These are phyloP conservation scores for Macrophya alboannulata DNA, from an alignment of 2,888 invertebrate species.

Conservation along the genomic window DNA sequence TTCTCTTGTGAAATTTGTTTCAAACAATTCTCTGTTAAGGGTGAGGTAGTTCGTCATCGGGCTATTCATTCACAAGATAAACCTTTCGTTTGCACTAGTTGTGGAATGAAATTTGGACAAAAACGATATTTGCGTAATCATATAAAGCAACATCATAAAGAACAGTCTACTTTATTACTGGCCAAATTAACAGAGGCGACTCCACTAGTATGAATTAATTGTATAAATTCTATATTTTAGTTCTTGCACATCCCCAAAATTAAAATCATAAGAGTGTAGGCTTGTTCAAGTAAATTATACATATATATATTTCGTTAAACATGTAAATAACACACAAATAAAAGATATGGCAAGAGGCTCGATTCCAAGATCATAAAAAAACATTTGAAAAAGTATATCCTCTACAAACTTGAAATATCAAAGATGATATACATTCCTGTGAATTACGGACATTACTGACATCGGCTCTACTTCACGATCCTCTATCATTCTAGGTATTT, in stretches of 20 bases:
- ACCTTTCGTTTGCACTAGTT: constrained; percentile 76
- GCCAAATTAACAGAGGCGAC: constrained; percentile 11
- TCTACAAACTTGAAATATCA: background rate
- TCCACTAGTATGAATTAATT: background rate
- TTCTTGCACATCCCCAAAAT: background rate
- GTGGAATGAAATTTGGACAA: constrained; percentile 79
- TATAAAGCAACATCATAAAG: constrained; percentile 68
- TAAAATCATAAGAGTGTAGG: background rate
- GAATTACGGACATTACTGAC: constrained; percentile 21
- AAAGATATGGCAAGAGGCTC: background rate
- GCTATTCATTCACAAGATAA: constrained; percentile 79
- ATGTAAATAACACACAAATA: background rate
- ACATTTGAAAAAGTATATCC: background rate
- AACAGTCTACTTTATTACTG: constrained; percentile 51
- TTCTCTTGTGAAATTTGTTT: constrained; percentile 81
- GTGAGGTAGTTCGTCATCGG: constrained; percentile 81
- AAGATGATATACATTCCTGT: constrained; percentile 43
- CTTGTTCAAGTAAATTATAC: background rate
- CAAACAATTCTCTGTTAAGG: constrained; percentile 80
- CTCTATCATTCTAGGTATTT: constrained; percentile 49
- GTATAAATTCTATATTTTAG: background rate
- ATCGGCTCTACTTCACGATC: constrained; percentile 49
- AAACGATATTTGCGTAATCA: constrained; percentile 80
- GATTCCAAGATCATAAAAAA: background rate
- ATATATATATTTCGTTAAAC: background rate